phyloP scores from a whole-genome alignment of 1,140 invertebrate genomes.

The Stegodyphus dumicola region DNA sequence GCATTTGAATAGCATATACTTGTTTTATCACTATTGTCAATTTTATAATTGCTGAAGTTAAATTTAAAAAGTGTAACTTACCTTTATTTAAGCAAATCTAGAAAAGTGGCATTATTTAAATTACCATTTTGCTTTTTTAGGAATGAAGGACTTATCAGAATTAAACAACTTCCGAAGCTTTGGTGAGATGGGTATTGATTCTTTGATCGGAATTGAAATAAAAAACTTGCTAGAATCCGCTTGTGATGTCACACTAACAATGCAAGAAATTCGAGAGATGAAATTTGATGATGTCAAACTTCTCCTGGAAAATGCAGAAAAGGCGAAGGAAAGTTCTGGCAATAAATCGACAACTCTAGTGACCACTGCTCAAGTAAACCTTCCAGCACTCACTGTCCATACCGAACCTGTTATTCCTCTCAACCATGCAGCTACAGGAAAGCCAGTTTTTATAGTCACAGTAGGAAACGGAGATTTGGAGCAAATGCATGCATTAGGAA shows the following conservation, averaged over 20 bases:
- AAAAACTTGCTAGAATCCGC: constrained; percentile 94
- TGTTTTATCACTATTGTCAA: background rate
- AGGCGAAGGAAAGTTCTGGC: background rate
- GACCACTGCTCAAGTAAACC: background rate
- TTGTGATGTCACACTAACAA: constrained; percentile 86
- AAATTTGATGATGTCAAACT: constrained; percentile 79
- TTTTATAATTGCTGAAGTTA: background rate
- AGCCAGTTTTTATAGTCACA: constrained; percentile 7
- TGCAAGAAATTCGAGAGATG: constrained; percentile 86
- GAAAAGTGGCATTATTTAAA: background rate
- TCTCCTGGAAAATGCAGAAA: background rate
- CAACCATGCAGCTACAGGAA: background rate
- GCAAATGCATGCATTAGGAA: background rate
- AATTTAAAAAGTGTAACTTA: background rate
- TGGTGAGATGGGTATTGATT: constrained; percentile 95
- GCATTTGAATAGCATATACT: background rate
- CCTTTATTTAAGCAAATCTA: background rate
- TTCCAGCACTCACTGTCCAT: background rate
- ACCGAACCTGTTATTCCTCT: background rate
- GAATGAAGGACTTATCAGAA: background rate
- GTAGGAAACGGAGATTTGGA: constrained; percentile 9
- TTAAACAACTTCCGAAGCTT: constrained; percentile 71
- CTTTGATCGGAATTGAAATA: constrained; percentile 97
- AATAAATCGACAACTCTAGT: background rate
- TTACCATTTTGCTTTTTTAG: constrained; percentile 1